Percentiles rank a stretch among this genome's conserved stretches.
Evolutionary conservation across 2,797 vertebrate genomes (phyloP).

Genomic region (Capromys pilorides): DNA sequence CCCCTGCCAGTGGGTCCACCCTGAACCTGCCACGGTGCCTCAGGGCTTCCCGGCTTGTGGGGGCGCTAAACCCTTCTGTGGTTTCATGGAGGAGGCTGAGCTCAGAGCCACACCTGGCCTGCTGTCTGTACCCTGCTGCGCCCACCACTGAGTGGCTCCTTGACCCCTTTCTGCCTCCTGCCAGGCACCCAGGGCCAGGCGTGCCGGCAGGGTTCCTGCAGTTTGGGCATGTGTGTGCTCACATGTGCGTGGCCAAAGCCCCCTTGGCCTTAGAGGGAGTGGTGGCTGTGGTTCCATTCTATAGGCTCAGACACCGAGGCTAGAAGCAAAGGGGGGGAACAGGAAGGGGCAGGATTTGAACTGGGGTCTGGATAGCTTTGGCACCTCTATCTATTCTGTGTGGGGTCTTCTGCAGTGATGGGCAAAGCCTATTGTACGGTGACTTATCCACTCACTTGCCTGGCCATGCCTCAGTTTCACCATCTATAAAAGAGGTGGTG

Average conservation of each 20-base stretch:
- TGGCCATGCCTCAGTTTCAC: background rate
- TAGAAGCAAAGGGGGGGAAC: background rate
- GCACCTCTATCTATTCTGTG: background rate
- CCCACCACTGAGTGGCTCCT: fast-evolving
- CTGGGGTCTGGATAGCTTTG: background rate
- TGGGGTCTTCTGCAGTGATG: fast-evolving
- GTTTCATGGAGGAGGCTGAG: no score
- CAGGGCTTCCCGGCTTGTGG: background rate
- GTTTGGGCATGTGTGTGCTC: background rate
- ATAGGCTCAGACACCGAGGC: background rate
- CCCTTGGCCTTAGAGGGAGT: background rate
- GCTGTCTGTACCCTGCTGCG: no score
- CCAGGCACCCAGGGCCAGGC: fast-evolving
- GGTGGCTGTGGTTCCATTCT: no score
- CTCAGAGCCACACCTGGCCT: background rate
- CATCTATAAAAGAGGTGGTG: no score
- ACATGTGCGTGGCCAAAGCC: fast-evolving
- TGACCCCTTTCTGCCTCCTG: background rate
- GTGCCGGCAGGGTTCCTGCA: no score
- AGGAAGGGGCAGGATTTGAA: background rate
- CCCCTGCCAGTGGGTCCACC: fast-evolving
- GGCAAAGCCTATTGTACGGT: background rate
- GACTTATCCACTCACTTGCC: background rate
- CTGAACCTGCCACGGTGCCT: fast-evolving
- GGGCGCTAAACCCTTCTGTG: no score